These are phyloP conservation scores for Sorex fumeus DNA, from an alignment of 2,113 vertebrate species.

Conservation along the genomic window DNA sequence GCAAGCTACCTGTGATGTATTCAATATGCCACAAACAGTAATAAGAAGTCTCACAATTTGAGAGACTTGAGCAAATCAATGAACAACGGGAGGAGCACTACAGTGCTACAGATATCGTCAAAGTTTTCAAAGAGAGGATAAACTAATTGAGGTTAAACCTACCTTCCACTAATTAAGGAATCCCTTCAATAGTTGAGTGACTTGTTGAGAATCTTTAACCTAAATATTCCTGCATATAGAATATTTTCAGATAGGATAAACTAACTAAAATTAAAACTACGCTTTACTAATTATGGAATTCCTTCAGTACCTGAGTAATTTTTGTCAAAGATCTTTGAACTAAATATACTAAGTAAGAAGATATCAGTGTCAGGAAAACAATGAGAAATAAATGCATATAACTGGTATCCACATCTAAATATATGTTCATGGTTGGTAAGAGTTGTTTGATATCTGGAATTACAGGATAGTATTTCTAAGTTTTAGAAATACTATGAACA, in stretches of 20 bases:
- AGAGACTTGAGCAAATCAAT: no score
- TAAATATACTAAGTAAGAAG: conserved; percentile 46
- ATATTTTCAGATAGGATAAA: conserved; percentile 14
- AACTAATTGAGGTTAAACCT: conserved; percentile 36
- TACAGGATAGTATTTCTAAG: neutral
- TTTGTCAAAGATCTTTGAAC: conserved; percentile 22
- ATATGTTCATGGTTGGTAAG: neutral
- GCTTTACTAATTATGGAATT: conserved; percentile 28
- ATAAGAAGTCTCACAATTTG: no score
- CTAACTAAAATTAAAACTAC: conserved; percentile 43
- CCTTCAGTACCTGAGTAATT: neutral
- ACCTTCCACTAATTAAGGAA: conserved; percentile 25
- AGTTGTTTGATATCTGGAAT: neutral
- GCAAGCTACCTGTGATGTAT: no score
- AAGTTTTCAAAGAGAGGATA: conserved; percentile 29
- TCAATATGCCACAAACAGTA: no score
- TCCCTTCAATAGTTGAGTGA: neutral
- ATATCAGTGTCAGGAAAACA: conserved; percentile 23
- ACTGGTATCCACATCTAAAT: neutral
- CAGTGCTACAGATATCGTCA: neutral
- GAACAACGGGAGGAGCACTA: no score
- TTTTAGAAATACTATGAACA: conserved; percentile 27
- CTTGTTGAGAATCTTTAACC: conserved; percentile 13
- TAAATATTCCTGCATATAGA: neutral
- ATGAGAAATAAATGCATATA: conserved; percentile 2